A percentile compares a stretch with the other conserved stretches of the same genome.
Evolutionary conservation across 2,113 vertebrate species (phyloP).

Genomic region (Hiodon alosoides): DNA sequence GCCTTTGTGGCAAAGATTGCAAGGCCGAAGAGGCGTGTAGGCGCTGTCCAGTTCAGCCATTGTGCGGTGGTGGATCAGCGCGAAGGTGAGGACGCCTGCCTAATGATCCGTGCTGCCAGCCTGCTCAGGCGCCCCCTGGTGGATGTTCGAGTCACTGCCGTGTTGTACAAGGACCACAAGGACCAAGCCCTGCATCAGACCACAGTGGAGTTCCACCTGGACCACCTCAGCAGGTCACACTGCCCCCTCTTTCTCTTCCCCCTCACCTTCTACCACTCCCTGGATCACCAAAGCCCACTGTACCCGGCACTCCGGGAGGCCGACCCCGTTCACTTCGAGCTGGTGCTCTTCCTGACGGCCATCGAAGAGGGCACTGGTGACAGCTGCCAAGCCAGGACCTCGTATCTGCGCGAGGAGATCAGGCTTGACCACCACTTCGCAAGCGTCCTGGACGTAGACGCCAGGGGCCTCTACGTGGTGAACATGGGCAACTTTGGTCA

Average conservation of each 20-base stretch:
- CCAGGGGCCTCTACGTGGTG: constrained; percentile 75
- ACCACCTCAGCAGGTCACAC: constrained; percentile 65
- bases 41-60: constrained; percentile 84
- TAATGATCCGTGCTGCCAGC: constrained; percentile 88
- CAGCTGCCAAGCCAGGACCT: constrained; percentile 87
- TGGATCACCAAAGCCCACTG: constrained; percentile 78
- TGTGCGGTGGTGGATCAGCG: constrained; percentile 73
- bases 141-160: constrained; percentile 75
- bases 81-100: constrained; percentile 69
- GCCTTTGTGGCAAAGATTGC: constrained; percentile 97
- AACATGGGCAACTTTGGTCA: constrained; percentile 86
- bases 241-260: constrained; percentile 92
- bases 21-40: constrained; percentile 85
- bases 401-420: constrained; percentile 88
- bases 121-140: constrained; percentile 78
- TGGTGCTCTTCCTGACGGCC: constrained; percentile 87
- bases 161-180: constrained; percentile 83
- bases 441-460: constrained; percentile 62
- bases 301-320: constrained; percentile 71
- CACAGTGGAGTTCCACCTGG: constrained; percentile 79
- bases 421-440: constrained; percentile 75
- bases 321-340: constrained; percentile 71
- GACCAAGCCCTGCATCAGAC: constrained; percentile 81
- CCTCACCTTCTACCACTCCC: constrained; percentile 78
- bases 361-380: constrained; percentile 89